Conservation (phyloP, 1,140 invertebrate genomes). For the Steinernema khuongi region DNA sequence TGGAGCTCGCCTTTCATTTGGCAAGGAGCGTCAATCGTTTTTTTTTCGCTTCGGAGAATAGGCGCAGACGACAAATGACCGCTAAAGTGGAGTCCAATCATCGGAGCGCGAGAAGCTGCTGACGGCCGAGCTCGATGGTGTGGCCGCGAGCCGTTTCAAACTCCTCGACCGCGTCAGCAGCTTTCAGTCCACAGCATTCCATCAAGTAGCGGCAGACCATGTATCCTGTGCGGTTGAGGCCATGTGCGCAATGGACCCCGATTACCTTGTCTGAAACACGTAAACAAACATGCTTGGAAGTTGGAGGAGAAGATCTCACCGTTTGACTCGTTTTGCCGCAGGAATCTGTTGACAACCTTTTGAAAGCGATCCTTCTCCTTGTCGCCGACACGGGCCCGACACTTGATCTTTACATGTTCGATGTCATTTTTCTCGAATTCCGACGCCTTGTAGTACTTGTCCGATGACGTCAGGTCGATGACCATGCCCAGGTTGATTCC, state of each 20-base stretch:
- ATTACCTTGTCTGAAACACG: conserved; percentile 70
- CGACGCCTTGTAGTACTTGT: conserved; percentile 66
- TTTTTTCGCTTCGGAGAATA: conserved; percentile 1
- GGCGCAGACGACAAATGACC: background rate
- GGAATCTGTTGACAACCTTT: conserved; percentile 8
- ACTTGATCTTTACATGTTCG: conserved; percentile 61
- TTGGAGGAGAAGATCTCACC: background rate
- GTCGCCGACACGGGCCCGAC: conserved; percentile 60
- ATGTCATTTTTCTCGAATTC: conserved; percentile 59
- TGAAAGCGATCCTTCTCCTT: conserved; percentile 46
- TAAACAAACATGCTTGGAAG: background rate
- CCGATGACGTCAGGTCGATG: conserved; percentile 69
- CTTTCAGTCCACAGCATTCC: background rate
- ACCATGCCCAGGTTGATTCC: conserved; percentile 63
- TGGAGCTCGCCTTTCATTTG: background rate
- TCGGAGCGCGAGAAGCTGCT: background rate
- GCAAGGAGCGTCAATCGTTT: background rate
- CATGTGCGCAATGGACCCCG: conserved; percentile 83
- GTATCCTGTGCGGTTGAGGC: conserved; percentile 79
- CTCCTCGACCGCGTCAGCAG: background rate
- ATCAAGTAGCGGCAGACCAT: conserved; percentile 67
- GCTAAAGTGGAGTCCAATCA: background rate
- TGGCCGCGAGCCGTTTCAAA: conserved; percentile 4
- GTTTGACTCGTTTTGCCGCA: background rate
- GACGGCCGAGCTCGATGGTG: background rate